Evolutionary conservation across 2,888 invertebrate genomes (phyloP).

Genomic region (Crocallis elinguaria): DNA sequence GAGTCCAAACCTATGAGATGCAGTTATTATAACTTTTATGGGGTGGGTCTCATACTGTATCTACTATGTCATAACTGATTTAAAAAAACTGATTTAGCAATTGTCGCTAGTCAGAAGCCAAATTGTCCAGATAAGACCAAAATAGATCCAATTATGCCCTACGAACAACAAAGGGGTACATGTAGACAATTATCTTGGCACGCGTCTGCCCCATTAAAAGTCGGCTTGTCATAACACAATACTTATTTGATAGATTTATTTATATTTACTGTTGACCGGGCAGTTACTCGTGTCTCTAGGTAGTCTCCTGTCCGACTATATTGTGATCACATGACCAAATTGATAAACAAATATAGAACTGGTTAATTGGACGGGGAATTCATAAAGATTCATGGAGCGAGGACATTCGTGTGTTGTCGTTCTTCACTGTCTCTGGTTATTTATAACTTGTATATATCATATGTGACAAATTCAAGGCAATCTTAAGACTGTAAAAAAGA

Average conservation of each 20-base stretch:
- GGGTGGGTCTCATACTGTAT: no score
- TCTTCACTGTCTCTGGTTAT: neutral
- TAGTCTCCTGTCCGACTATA: neutral
- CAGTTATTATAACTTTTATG: no score
- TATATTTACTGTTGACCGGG: constrained; percentile 16
- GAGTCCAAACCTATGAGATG: no score
- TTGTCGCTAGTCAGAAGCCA: no score
- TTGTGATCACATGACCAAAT: constrained; percentile 11
- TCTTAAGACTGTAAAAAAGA: no score
- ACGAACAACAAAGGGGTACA: neutral
- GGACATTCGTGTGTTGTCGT: neutral
- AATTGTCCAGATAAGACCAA: neutral
- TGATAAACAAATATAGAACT: constrained; percentile 10
- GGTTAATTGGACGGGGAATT: neutral
- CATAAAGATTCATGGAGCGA: neutral
- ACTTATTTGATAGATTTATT: constrained; percentile 28
- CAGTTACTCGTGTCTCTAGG: constrained; percentile 14
- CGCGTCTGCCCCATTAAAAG: constrained; percentile 13
- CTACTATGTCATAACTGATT: no score
- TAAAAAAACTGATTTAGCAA: no score
- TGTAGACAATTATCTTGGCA: constrained; percentile 11
- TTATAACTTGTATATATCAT: neutral
- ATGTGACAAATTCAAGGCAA: no score
- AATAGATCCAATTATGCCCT: neutral
- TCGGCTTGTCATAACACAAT: constrained; percentile 15